Base-by-base conservation (phyloP, 2,797 vertebrate genomes). In the Epinephelus malabaricus region DNA sequence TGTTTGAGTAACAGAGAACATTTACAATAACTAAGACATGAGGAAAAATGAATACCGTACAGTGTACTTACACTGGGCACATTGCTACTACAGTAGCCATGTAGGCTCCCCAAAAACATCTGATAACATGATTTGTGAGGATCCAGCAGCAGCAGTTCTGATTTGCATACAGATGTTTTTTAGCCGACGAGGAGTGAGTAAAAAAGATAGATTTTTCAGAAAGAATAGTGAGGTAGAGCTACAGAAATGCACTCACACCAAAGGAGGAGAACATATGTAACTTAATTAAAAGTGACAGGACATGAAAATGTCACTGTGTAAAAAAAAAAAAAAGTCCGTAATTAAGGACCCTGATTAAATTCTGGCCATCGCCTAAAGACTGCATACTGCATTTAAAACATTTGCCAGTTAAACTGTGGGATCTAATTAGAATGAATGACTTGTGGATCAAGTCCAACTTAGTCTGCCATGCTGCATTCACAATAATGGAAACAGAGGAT, bases 361-460 rank as follows among this genome's bases (percentile, higher is more conserved):
- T 85, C 73, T 73, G 62, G n/a, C 63, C 77, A 49, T 72, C 64
- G 75, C 43, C 49, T 59, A 23, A 79, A 79, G 69, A 74, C 49
- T 15, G 10, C 30, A 62, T 34, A 45, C 49, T 68, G 76, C 75
- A 87, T 83, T 78, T 81, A 71, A 86, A 89, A 34, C 69, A 66
- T 78, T 80, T 69, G 18, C 72, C 76, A 79, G 9, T 85, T 84
- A 76, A 78, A 86, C 67, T 34, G 73, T n/a, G 76, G 76, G 68
- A 82, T 87, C 76, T 89, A 79, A 91, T 87, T 88, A 87, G 70
- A 85, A 83, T 79, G 78, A 86, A 79, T 73, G 78, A 78, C 63
- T 74, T 46, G 66, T 76, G 83, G 85, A 76, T 86, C 55, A 70
- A 82, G 51, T 84, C 74, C 78, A 82, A 69, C 56, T 60, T 38